These are phyloP conservation scores for Marronus borbonicus DNA, from an alignment of 2,888 invertebrate genomes.

Conservation along the genomic window DNA sequence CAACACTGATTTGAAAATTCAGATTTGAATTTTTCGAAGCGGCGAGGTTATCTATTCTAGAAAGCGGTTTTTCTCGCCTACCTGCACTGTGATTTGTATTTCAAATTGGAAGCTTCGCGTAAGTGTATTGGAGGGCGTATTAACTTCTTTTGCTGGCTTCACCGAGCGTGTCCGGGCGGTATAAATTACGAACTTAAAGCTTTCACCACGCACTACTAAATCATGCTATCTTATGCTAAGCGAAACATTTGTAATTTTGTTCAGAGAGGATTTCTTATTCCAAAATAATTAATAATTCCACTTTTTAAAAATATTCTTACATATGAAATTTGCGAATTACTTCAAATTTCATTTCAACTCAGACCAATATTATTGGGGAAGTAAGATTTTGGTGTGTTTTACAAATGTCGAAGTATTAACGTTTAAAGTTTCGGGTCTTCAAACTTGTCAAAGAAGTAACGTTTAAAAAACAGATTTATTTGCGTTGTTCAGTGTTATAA, in stretches of 20 bases:
- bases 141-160: neutral
- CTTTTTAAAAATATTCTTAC: too few relatives aligned
- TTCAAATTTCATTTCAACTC: too few relatives aligned
- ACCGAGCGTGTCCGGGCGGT: neutral
- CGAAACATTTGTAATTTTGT: neutral
- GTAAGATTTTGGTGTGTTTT: too few relatives aligned
- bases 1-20: neutral
- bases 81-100: slow-evolving; percentile 4
- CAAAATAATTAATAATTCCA: neutral
- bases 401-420: too few relatives aligned
- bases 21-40: slow-evolving; percentile 3
- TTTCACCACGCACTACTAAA: slow-evolving; percentile 2
- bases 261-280: neutral
- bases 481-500: too few relatives aligned
- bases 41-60: neutral
- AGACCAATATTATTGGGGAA: too few relatives aligned
- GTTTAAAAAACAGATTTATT: too few relatives aligned
- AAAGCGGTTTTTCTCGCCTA: neutral
- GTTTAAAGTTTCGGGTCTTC: too few relatives aligned
- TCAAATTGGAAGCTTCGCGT: slow-evolving; percentile 9
- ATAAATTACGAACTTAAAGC: slow-evolving; percentile 6
- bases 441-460: too few relatives aligned
- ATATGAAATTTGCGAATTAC: too few relatives aligned
- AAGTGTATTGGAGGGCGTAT: slow-evolving; percentile 17
- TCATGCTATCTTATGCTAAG: neutral